phyloP scores from a whole-genome alignment of 2,113 vertebrate genomes.

The Myotis yumanensis region DNA sequence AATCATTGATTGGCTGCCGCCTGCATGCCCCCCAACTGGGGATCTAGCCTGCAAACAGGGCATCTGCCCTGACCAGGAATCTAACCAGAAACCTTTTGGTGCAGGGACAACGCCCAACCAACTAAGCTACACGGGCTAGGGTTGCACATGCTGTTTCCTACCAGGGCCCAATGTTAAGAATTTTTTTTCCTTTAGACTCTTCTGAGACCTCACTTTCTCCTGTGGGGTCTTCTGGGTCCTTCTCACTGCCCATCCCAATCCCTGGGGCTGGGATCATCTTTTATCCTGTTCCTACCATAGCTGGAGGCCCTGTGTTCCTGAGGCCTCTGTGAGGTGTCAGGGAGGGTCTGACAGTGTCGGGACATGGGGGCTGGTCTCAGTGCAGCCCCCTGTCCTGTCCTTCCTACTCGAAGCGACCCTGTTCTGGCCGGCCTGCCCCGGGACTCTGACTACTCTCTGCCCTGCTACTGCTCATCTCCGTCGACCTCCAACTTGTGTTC shows the following conservation, averaged over 20 bases:
- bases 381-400: neutral
- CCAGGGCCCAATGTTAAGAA: neutral
- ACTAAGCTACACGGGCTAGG: neutral
- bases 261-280: neutral
- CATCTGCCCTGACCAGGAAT: too few species aligned
- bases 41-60: too few species aligned
- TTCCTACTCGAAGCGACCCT: conserved; percentile 52
- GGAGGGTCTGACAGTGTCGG: neutral
- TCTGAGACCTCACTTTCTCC: neutral
- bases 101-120: neutral
- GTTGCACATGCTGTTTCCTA: neutral
- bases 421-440: conserved; percentile 67
- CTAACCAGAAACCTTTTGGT: neutral
- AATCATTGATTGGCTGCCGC: neutral
- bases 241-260: neutral
- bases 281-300: neutral
- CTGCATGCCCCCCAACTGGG: neutral
- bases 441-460: conserved; percentile 47
- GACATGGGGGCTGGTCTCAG: conserved; percentile 17
- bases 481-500: neutral
- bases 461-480: neutral
- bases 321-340: neutral
- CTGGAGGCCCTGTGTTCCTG: neutral
- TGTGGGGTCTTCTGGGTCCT: neutral
- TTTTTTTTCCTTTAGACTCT: neutral